Conservation (phyloP, 2,888 invertebrate genomes). For the Rhamnusium bicolor region DNA sequence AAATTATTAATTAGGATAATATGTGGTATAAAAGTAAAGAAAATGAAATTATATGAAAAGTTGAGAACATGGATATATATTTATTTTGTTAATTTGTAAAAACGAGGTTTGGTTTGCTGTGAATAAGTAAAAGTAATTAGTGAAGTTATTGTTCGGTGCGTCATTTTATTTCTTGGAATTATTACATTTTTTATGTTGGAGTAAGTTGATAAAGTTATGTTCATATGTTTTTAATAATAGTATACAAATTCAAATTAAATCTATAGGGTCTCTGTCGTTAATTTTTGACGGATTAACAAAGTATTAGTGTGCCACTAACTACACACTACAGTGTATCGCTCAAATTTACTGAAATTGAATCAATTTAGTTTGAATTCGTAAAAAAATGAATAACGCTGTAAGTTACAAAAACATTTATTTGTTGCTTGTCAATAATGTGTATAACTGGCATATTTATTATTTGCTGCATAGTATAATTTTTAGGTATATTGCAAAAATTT, state of each 20-base stretch:
- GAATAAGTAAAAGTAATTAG: background rate
- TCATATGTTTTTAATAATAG: no score
- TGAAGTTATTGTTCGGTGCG: background rate
- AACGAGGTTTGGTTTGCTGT: background rate
- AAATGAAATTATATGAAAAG: background rate
- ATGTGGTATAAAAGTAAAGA: background rate
- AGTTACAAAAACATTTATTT: no score
- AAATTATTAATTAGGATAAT: background rate
- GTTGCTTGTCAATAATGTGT: no score
- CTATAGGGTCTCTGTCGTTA: background rate
- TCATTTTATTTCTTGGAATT: constrained; percentile 19
- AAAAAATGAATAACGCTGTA: no score
- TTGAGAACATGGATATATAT: background rate
- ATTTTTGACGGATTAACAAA: background rate
- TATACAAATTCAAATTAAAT: background rate
- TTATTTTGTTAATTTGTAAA: background rate
- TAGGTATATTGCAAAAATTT: no score
- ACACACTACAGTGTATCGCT: background rate
- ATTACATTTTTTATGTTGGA: background rate
- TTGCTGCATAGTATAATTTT: no score
- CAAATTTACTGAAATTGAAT: background rate
- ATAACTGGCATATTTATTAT: no score
- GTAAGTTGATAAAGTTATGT: constrained; percentile 4
- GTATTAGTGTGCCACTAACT: background rate
- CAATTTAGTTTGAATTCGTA: background rate